Percentiles rank a stretch among this genome's conserved stretches.
phyloP scores from a whole-genome alignment of 2,888 invertebrate genomes.

The Cataglyphis cursor region DNA sequence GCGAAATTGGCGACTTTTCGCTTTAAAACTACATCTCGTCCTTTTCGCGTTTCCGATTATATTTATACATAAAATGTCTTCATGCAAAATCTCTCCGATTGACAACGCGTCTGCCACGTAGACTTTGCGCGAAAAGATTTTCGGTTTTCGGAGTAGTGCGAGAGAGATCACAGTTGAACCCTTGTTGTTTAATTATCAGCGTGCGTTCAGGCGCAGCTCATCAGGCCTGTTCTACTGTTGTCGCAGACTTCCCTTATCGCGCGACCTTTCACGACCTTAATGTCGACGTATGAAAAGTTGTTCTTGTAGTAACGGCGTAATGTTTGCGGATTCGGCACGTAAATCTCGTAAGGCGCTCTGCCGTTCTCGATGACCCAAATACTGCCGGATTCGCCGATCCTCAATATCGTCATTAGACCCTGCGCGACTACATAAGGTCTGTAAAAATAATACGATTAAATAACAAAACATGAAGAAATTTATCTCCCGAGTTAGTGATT shows the following conservation, averaged over 20 bases:
- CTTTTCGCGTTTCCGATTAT: background rate
- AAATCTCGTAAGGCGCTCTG: slow-evolving; percentile 80
- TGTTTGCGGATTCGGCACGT: slow-evolving; percentile 79
- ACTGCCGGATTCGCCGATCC: slow-evolving; percentile 79
- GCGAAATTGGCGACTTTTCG: background rate
- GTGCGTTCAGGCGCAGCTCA: slow-evolving; percentile 79
- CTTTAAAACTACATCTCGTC: slow-evolving; percentile 1
- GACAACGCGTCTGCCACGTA: background rate
- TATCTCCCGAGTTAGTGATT: background rate
- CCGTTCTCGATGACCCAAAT: slow-evolving; percentile 84
- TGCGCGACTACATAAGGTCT: slow-evolving; percentile 83
- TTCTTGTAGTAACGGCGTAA: slow-evolving; percentile 83
- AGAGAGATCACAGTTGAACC: slow-evolving; percentile 23
- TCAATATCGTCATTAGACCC: slow-evolving; percentile 81
- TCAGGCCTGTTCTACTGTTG: slow-evolving; percentile 80
- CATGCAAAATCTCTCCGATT: background rate
- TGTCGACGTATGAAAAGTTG: slow-evolving; percentile 77
- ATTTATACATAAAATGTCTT: slow-evolving; percentile 8
- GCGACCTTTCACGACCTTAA: slow-evolving; percentile 74
- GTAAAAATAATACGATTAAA: slow-evolving; percentile 19
- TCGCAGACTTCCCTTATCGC: slow-evolving; percentile 81
- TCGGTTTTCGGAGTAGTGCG: background rate
- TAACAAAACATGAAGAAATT: background rate
- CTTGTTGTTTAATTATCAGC: slow-evolving; percentile 28
- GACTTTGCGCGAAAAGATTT: slow-evolving; percentile 27